Conservation (phyloP, 2,888 invertebrate genomes). For the Scelioninae gen. 2 region DNA sequence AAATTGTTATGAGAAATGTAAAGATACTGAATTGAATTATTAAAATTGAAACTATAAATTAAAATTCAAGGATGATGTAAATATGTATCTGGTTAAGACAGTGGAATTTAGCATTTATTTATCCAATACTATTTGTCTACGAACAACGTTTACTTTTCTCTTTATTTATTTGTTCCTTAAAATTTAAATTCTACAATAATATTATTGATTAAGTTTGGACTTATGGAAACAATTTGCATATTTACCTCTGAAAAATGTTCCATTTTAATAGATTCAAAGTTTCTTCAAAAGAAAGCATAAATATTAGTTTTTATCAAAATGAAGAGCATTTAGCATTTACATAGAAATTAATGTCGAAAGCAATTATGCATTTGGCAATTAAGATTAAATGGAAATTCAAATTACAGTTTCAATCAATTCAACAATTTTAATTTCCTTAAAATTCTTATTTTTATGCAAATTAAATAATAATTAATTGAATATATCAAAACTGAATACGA, state of each 20-base stretch:
- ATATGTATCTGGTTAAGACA: too few relatives aligned
- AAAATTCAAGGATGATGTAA: too few relatives aligned
- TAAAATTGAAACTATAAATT: too few relatives aligned
- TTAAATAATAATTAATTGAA: too few relatives aligned
- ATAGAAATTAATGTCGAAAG: constrained; percentile 35
- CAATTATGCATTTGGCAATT: constrained; percentile 11
- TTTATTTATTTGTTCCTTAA: not conserved
- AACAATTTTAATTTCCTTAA: too few relatives aligned
- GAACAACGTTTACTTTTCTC: too few relatives aligned
- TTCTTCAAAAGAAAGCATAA: constrained; percentile 26
- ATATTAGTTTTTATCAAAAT: too few relatives aligned
- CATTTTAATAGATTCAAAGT: constrained; percentile 27
- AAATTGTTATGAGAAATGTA: too few relatives aligned
- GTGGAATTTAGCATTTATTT: too few relatives aligned
- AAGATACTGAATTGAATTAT: too few relatives aligned
- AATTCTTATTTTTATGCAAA: not conserved
- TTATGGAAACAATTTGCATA: constrained; percentile 18
- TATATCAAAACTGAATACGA: too few relatives aligned
- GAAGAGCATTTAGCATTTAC: constrained; percentile 24
- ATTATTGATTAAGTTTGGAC: constrained; percentile 12
- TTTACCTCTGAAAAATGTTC: constrained; percentile 1
- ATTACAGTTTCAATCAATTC: not conserved
- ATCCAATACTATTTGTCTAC: too few relatives aligned
- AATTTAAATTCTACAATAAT: not conserved
- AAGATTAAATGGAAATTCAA: not conserved